phyloP scores from a whole-genome alignment of 2,888 invertebrate species.

The Protodeltote pygarga region DNA sequence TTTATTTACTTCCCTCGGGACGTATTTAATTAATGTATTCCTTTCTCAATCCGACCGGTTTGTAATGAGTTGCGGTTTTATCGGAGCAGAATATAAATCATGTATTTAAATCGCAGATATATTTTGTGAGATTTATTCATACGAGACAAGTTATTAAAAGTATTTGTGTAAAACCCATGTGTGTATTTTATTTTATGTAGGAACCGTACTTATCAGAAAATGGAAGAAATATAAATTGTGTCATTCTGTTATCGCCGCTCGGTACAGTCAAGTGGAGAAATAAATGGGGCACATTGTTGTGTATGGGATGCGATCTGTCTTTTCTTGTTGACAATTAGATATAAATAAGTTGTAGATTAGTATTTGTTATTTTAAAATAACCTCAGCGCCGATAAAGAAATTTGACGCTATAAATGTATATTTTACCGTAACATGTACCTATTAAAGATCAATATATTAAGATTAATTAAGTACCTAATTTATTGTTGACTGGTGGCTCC shows the following conservation, averaged over 20 bases:
- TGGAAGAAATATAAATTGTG: slow-evolving; percentile 11
- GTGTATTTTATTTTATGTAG: background rate
- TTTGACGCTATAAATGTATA: too few species aligned
- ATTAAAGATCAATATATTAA: too few species aligned
- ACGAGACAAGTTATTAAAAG: slow-evolving; percentile 22
- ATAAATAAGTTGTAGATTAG: too few species aligned
- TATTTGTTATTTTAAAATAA: too few species aligned
- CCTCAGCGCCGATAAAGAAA: too few species aligned
- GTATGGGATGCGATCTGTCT: slow-evolving; percentile 9
- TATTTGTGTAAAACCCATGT: slow-evolving; percentile 10
- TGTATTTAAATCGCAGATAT: slow-evolving; percentile 25
- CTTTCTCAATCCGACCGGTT: slow-evolving; percentile 11
- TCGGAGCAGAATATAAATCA: slow-evolving; percentile 7
- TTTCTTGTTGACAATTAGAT: too few species aligned
- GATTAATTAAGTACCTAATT: too few species aligned
- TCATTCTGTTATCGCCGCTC: slow-evolving; percentile 9
- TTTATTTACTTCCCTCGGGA: slow-evolving; percentile 30
- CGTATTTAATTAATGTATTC: slow-evolving; percentile 26
- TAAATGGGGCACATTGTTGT: slow-evolving; percentile 9
- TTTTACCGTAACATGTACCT: too few species aligned
- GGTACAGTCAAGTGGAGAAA: slow-evolving; percentile 6
- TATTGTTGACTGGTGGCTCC: too few species aligned
- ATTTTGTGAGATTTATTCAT: slow-evolving; percentile 13
- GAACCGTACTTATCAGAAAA: background rate
- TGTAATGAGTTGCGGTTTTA: slow-evolving; percentile 27